These are phyloP conservation scores for Panurus biarmicus DNA, from an alignment of 2,113 vertebrate species.

Conservation along the genomic window DNA sequence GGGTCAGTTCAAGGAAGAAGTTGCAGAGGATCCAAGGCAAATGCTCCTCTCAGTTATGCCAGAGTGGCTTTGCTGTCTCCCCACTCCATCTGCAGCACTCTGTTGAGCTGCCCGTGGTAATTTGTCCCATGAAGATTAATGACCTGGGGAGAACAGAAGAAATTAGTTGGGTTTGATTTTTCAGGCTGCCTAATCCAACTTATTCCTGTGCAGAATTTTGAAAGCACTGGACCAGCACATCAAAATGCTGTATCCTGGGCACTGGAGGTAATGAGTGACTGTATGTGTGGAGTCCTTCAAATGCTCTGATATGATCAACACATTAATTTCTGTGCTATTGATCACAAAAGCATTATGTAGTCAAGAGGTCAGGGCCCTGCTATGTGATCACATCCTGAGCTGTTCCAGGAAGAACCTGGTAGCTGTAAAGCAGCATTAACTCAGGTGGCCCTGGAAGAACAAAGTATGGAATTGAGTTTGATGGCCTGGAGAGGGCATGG, in stretches of 20 bases:
- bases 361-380: not conserved
- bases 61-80: not conserved
- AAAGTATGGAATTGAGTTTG: not conserved
- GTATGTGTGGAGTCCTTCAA: not conserved
- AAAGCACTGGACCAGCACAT: not conserved
- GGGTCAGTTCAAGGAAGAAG: not conserved
- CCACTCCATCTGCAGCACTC: constrained; percentile 2
- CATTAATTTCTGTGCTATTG: constrained; percentile 55
- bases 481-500: not conserved
- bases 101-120: not conserved
- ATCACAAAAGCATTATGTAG: constrained; percentile 53
- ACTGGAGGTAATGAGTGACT: constrained; percentile 20
- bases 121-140: constrained; percentile 48
- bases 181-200: not conserved
- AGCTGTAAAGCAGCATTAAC: not conserved
- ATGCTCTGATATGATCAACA: constrained; percentile 23
- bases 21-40: not conserved
- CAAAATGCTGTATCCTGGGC: not conserved
- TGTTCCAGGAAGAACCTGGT: constrained; percentile 28
- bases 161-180: constrained; percentile 42
- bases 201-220: not conserved
- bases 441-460: not conserved
- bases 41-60: not conserved
- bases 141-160: not conserved
- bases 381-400: constrained; percentile 40